Conservation (phyloP, 2,113 vertebrate species). For the Saccopteryx bilineata region DNA sequence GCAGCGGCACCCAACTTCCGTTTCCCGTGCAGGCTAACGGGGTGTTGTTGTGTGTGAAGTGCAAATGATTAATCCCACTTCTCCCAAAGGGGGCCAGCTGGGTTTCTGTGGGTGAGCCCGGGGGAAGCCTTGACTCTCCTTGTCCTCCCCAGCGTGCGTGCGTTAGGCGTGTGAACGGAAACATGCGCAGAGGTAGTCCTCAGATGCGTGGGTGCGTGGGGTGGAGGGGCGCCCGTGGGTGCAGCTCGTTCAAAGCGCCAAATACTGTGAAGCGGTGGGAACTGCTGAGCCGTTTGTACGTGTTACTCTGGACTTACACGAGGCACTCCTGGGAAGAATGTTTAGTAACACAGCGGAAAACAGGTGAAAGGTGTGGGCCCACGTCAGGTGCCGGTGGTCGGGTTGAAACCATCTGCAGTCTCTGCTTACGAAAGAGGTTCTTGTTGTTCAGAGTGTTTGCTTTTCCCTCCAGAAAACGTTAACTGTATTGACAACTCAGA, state of each 20-base stretch:
- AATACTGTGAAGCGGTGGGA: too few relatives aligned
- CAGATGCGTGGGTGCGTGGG: neutral
- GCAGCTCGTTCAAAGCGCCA: neutral
- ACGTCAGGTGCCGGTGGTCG: too few relatives aligned
- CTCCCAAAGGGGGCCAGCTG: neutral
- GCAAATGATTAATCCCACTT: slow-evolving; percentile 48
- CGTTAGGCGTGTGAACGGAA: slow-evolving; percentile 47
- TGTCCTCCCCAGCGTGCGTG: neutral
- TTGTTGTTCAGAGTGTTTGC: neutral
- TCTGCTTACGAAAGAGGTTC: neutral
- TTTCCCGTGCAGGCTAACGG: neutral
- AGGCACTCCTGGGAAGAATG: neutral
- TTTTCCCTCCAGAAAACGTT: neutral
- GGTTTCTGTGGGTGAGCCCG: neutral
- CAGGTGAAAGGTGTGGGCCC: neutral
- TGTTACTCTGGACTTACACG: neutral
- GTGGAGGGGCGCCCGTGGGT: neutral
- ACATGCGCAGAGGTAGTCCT: neutral
- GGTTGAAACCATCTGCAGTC: neutral
- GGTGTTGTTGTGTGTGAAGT: neutral
- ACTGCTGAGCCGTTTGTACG: fast-evolving
- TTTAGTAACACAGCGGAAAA: neutral
- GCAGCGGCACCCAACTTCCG: neutral
- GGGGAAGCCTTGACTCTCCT: neutral
- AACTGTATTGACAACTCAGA: neutral